A percentile compares a stretch with the other conserved stretches of the same genome.
Conservation (phyloP, 2,113 vertebrate genomes). For the Dunckerocampus dactyliophorus region DNA sequence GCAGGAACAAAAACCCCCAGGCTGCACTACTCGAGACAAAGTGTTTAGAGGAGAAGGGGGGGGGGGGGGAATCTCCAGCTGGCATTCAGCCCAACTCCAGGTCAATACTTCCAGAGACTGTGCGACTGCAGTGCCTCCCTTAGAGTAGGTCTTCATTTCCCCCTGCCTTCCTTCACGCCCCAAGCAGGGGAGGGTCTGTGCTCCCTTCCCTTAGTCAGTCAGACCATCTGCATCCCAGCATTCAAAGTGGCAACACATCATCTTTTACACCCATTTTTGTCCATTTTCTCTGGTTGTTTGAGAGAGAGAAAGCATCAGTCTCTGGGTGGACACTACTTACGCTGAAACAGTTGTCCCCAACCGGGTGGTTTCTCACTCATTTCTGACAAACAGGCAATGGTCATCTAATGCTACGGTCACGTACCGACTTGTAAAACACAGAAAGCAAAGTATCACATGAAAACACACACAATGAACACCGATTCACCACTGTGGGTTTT, state of each 20-base stretch:
- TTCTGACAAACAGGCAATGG: no score
- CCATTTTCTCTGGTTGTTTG: no score
- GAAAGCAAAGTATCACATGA: no score
- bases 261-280: no score
- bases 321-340: no score
- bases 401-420: no score
- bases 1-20: conserved; percentile 18
- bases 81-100: conserved; percentile 61
- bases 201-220: conserved; percentile 19
- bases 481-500: no score
- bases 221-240: conserved; percentile 9
- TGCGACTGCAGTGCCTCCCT: conserved; percentile 57
- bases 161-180: conserved; percentile 47
- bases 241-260: conserved; percentile 24
- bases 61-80: conserved; percentile 54
- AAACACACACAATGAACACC: no score
- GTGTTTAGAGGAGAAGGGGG: neutral
- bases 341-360: no score
- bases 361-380: no score
- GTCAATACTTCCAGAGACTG: conserved; percentile 72
- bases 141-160: conserved; percentile 61
- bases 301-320: no score
- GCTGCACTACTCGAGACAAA: conserved; percentile 34
- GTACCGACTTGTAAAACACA: no score
- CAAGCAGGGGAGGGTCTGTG: conserved; percentile 16